Percentiles rank a stretch among this genome's conserved stretches.
Conservation (phyloP, 2,113 vertebrate genomes). For the Arizona elegans region DNA sequence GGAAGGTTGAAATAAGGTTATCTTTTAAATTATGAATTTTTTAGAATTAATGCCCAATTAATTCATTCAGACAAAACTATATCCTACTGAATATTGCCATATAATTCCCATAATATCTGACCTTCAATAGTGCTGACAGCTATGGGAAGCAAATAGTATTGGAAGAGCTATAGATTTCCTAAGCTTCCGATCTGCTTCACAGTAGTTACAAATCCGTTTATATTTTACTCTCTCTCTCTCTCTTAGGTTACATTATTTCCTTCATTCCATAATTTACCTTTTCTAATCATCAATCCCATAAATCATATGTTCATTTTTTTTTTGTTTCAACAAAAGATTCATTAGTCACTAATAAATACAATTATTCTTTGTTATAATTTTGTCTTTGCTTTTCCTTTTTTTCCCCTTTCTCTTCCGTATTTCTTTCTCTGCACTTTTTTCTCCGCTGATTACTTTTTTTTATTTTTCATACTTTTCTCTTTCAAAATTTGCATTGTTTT, state of each 20-base stretch:
- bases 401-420: neutral
- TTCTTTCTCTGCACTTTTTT: neutral
- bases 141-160: neutral
- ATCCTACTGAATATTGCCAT: neutral
- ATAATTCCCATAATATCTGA: neutral
- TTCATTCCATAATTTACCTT: neutral
- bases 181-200: neutral
- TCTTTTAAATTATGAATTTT: neutral
- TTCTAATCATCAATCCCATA: neutral
- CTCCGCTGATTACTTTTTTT: neutral
- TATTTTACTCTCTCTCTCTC: neutral
- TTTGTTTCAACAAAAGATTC: neutral
- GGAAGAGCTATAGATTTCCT: neutral
- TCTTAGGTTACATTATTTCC: neutral
- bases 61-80: neutral
- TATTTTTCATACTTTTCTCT: neutral
- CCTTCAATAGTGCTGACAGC: neutral
- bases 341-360: neutral
- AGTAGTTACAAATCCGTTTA: neutral
- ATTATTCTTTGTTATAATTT: neutral
- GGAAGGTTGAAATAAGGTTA: neutral
- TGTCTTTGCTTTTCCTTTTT: neutral
- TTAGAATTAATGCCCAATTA: neutral
- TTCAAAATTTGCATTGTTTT: neutral
- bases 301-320: neutral